Evolutionary conservation across 2,797 vertebrate species (phyloP), one percentile per base, ranked within the genome.

Genomic region (Anableps anableps): DNA sequence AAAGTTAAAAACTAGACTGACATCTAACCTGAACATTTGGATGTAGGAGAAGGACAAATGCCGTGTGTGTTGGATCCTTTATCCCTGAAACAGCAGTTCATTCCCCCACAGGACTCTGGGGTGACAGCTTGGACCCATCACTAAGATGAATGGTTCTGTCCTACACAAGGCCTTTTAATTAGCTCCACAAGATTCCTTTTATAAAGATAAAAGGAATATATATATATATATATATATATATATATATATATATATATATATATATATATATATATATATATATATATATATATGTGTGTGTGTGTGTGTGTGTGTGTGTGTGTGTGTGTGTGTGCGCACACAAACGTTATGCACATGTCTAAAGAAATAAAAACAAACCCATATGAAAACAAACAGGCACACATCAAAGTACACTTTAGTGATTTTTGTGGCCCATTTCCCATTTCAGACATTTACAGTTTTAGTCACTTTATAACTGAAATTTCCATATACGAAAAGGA

Each of bases 91-190:
- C 74, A 55, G 86, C 82, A 82, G 83, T 82, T 79, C 72, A 84
- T 90, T 91, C 86, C 90, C 90, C 92, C 83, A 84, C 82, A 93
- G 91, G 92, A 93, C 89, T 83, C 88, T 77, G 86, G 90, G 88
- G 85, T 93, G 94, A 95, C 93, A 94, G 94, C 93, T 91, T 91
- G 88, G 89, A 84, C 89, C 88, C 91, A 92, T 95, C 94, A 91
- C 89, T 82, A 93, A 95, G 94, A 96, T 94, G 90, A 94, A 96
- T 95, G 92, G 86, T 79, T 91, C 89, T 88, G 88, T 95, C 94
- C 88, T 81, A 89, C 92, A 89, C 82, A 82, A 94, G 90, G 89
- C 91, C 89, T 95, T 95, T 95, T 95, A 96, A 96, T 96, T 95
- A 95, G 93, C 94, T 91, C 80, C 86, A 87, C 91, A 91, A 92